These are phyloP conservation scores for Celastrina argiolus DNA, from an alignment of 2,888 invertebrate species.

Conservation along the genomic window DNA sequence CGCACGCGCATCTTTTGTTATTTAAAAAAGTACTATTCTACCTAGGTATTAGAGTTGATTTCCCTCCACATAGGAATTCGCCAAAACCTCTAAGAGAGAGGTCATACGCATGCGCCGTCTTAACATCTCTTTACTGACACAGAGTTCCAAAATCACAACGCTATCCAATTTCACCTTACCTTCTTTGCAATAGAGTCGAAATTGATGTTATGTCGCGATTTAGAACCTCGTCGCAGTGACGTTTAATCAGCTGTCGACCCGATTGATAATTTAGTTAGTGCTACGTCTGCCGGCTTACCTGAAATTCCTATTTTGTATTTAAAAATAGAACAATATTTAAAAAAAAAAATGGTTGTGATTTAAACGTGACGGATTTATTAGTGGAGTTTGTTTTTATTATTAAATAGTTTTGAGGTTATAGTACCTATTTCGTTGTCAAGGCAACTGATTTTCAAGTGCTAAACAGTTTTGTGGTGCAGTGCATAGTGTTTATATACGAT, in stretches of 20 bases:
- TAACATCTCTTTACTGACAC: conserved; percentile 48
- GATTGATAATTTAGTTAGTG: conserved; percentile 71
- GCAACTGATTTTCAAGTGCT: conserved; percentile 38
- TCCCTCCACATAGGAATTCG: conserved; percentile 34
- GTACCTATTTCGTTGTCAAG: conserved; percentile 42
- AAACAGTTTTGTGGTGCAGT: conserved; percentile 12
- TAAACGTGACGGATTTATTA: conserved; percentile 22
- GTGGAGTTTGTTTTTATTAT: conserved; percentile 29
- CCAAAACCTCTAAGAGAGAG: conserved; percentile 46
- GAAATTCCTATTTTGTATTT: conserved; percentile 37
- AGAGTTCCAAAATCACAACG: conserved; percentile 32
- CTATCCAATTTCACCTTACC: conserved; percentile 42
- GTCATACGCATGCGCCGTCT: conserved; percentile 62
- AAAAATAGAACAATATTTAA: conserved; percentile 31
- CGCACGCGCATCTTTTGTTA: not conserved
- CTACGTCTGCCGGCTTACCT: conserved; percentile 54
- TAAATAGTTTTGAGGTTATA: conserved; percentile 38
- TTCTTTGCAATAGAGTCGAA: conserved; percentile 48
- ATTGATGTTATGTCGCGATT: conserved; percentile 39
- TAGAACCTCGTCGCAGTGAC: conserved; percentile 54
- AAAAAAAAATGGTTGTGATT: conserved; percentile 26
- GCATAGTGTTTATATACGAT: not conserved
- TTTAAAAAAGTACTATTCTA: not conserved
- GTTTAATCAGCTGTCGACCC: conserved; percentile 72
- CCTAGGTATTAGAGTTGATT: not conserved